Conservation (phyloP, 2,797 vertebrate genomes). For the Esox masquinongy region DNA sequence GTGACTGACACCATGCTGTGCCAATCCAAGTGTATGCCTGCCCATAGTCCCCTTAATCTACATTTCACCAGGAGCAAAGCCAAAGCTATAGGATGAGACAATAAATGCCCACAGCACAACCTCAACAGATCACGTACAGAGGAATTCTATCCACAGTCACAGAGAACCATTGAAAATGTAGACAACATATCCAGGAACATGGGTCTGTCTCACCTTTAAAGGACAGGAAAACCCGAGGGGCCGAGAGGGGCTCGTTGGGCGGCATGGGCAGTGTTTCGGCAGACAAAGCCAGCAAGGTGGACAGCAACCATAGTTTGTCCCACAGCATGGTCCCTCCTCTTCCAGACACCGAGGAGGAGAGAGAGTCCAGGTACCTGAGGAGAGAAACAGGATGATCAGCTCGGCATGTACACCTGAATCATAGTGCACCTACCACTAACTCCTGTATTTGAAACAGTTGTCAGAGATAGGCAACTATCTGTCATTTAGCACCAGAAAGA, state of each 20-base stretch:
- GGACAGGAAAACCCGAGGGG: constrained; percentile 80
- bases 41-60: neutral
- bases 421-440: neutral
- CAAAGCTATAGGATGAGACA: neutral
- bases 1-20: constrained; percentile 3
- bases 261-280: constrained; percentile 53
- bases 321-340: constrained; percentile 72
- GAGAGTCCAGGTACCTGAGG: constrained; percentile 46
- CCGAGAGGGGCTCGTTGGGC: constrained; percentile 70
- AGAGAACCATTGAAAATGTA: constrained; percentile 20
- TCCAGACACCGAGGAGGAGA: constrained; percentile 56
- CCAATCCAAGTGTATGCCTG: neutral
- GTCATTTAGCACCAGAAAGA: neutral
- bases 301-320: constrained; percentile 71
- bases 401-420: neutral
- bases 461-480: neutral
- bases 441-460: neutral
- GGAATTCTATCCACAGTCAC: constrained; percentile 3
- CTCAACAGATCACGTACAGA: neutral
- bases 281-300: constrained; percentile 72
- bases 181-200: neutral
- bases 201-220: constrained; percentile 78
- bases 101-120: neutral
- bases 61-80: neutral
- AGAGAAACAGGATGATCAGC: neutral